Evolutionary conservation across 2,113 vertebrate species (phyloP).

Genomic region (Athene cunicularia): DNA sequence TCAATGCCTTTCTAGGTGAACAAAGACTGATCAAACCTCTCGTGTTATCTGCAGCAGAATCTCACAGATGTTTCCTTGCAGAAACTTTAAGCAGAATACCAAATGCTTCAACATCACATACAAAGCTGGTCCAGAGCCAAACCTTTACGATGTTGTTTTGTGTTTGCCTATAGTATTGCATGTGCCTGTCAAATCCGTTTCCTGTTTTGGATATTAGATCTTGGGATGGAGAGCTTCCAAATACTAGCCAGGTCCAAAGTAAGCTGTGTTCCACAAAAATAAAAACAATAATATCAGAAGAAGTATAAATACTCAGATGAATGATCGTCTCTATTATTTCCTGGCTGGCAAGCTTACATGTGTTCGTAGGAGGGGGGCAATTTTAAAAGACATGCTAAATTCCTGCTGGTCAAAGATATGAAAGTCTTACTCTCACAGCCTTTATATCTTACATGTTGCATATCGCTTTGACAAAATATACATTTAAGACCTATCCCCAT

Average conservation of each 20-base stretch:
- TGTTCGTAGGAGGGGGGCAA: neutral
- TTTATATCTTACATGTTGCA: neutral
- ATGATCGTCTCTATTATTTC: constrained; percentile 59
- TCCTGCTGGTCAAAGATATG: neutral
- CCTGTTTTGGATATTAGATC: constrained; percentile 44
- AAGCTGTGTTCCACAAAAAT: neutral
- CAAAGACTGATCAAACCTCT: constrained; percentile 4
- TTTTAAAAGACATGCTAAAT: neutral
- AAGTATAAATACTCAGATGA: constrained; percentile 35
- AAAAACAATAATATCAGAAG: constrained; percentile 31
- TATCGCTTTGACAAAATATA: neutral
- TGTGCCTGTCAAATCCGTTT: constrained; percentile 53
- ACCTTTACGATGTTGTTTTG: neutral
- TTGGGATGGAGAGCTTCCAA: constrained; percentile 42
- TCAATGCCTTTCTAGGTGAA: neutral
- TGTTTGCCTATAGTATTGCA: neutral
- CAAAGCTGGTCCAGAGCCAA: constrained; percentile 39
- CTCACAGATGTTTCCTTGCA: constrained; percentile 68
- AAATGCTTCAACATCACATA: constrained; percentile 11
- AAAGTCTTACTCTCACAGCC: neutral
- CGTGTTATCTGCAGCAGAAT: neutral
- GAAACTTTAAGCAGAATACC: constrained; percentile 34
- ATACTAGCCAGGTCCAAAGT: neutral
- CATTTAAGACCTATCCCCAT: neutral
- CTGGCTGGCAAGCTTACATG: constrained; percentile 15